phyloP scores from a whole-genome alignment of 2,797 vertebrate species.

The Centroberyx gerrardi region DNA sequence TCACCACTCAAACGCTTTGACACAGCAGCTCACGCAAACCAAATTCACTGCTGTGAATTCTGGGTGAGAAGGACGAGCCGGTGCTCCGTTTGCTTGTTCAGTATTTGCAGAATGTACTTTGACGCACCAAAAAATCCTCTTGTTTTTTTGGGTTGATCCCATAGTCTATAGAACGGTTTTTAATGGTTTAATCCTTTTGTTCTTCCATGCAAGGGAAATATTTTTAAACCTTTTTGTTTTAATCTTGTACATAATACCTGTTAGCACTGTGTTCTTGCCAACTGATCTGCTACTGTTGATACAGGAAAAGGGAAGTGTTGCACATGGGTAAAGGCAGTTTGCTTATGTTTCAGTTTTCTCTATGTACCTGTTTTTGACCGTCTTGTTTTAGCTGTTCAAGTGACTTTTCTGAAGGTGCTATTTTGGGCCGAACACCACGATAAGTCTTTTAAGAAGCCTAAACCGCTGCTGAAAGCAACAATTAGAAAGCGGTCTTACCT shows the following conservation, averaged over 20 bases:
- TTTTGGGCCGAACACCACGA: not conserved
- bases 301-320: not conserved
- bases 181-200: not conserved
- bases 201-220: not conserved
- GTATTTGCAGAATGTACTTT: conserved; percentile 12
- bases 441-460: conserved; percentile 2
- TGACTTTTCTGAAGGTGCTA: conserved; percentile 17
- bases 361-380: not conserved
- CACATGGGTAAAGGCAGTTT: no score
- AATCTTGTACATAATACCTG: not conserved
- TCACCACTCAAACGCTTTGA: not conserved
- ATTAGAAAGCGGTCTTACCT: conserved; percentile 6
- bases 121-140: not conserved
- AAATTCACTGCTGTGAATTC: not conserved
- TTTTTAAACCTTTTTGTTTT: not conserved
- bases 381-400: not conserved
- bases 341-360: not conserved
- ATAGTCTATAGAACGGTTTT: not conserved
- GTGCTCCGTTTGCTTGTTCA: not conserved
- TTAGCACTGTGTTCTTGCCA: not conserved
- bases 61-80: not conserved
- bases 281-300: not conserved
- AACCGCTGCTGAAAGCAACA: conserved; percentile 27
- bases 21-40: not conserved
- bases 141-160: not conserved